phyloP scores from a whole-genome alignment of 2,888 invertebrate genomes.

The Ormyrus pomaceus region DNA sequence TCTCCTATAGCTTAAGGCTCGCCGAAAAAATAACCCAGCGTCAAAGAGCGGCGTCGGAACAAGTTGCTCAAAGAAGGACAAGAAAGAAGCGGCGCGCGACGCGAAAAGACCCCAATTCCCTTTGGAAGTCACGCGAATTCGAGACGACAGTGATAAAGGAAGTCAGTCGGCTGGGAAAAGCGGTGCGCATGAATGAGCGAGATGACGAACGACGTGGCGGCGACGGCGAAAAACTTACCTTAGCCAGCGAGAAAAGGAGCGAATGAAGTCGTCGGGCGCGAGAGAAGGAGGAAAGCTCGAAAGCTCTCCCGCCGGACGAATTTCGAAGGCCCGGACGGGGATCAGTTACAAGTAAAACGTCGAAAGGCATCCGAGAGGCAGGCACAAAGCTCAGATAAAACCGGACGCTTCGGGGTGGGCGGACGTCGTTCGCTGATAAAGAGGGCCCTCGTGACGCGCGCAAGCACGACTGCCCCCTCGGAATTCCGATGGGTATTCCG shows the following conservation, averaged over 20 bases:
- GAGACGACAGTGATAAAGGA: slow-evolving; percentile 47
- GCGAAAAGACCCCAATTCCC: neutral
- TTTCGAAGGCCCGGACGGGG: neutral
- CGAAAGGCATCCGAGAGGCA: slow-evolving; percentile 5
- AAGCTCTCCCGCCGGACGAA: slow-evolving; percentile 16
- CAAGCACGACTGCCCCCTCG: neutral
- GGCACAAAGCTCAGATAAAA: slow-evolving; percentile 25
- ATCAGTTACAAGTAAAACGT: slow-evolving; percentile 43
- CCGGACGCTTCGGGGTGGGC: neutral
- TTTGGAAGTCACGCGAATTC: slow-evolving; percentile 30
- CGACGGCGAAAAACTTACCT: too few species aligned
- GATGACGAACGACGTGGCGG: slow-evolving; percentile 34
- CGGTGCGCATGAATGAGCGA: slow-evolving; percentile 24
- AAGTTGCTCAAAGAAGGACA: slow-evolving; percentile 1
- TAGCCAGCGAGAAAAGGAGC: neutral
- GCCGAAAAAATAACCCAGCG: neutral
- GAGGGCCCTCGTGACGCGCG: slow-evolving; percentile 12
- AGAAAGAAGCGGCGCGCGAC: neutral
- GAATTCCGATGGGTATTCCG: neutral
- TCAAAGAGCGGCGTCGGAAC: neutral
- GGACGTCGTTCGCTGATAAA: slow-evolving; percentile 34
- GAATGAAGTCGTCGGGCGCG: slow-evolving; percentile 10
- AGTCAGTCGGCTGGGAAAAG: slow-evolving; percentile 33
- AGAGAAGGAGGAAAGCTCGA: neutral
- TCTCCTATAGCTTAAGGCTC: neutral